Conservation (phyloP, 2,888 invertebrate genomes). For the Oasisia sp. region DNA sequence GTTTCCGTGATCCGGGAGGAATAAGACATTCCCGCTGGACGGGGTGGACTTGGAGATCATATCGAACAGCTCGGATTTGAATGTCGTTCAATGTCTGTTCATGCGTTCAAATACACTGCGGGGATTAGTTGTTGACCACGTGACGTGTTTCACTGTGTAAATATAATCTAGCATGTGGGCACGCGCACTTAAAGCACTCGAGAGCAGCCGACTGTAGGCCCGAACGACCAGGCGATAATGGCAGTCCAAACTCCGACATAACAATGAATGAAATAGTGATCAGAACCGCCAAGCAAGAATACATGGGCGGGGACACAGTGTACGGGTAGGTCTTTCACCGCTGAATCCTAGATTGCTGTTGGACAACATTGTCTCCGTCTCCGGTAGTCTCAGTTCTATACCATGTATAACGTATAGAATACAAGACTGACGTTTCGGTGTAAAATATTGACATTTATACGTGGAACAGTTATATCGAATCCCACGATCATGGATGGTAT, state of each 20-base stretch:
- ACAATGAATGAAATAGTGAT: neutral
- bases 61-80: neutral
- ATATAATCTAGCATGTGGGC: neutral
- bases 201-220: neutral
- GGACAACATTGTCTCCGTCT: neutral
- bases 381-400: neutral
- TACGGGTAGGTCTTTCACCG: neutral
- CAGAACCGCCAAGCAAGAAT: neutral
- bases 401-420: neutral
- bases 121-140: neutral
- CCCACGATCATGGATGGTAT: too few relatives aligned
- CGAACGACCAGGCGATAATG: neutral
- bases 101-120: neutral
- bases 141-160: neutral
- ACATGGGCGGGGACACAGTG: neutral
- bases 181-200: neutral
- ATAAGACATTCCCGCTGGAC: too few relatives aligned
- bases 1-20: too few relatives aligned
- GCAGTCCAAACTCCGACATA: conserved; percentile 6
- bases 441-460: neutral
- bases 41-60: too few relatives aligned
- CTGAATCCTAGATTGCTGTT: neutral
- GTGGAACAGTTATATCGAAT: too few relatives aligned
- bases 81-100: neutral
- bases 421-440: neutral